Evolutionary conservation across 2,888 invertebrate genomes (phyloP).

Genomic region (Patella pellucida): DNA sequence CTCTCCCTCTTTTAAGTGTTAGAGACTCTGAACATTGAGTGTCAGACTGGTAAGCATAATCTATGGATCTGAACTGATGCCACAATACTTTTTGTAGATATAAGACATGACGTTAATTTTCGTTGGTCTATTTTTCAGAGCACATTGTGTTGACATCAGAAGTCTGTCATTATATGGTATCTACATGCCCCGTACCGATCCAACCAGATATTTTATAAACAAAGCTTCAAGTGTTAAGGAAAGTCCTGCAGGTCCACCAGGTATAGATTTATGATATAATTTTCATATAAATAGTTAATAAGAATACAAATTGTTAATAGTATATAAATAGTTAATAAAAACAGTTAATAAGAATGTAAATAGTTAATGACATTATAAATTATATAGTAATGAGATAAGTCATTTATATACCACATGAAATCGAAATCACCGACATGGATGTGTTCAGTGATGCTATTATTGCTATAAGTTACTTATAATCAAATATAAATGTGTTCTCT

Average conservation of each 20-base stretch:
- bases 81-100: too few relatives aligned
- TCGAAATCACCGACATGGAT: background rate
- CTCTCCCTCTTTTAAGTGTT: too few relatives aligned
- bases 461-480: too few relatives aligned
- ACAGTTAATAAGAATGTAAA: too few relatives aligned
- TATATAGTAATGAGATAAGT: too few relatives aligned
- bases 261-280: constrained; percentile 31
- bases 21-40: too few relatives aligned
- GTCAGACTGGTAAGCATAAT: too few relatives aligned
- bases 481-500: too few relatives aligned
- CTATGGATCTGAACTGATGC: too few relatives aligned
- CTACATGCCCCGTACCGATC: constrained; percentile 59
- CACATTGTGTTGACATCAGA: constrained; percentile 51
- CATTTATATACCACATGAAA: background rate
- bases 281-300: background rate
- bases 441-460: background rate
- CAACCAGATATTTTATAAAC: constrained; percentile 52
- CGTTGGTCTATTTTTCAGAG: constrained; percentile 35
- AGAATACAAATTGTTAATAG: background rate
- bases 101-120: background rate
- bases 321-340: too few relatives aligned
- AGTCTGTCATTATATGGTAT: constrained; percentile 53
- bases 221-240: constrained; percentile 41
- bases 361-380: too few relatives aligned
- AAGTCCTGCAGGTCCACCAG: constrained; percentile 49